These are phyloP conservation scores for Habrosyne pyritoides DNA, from an alignment of 2,888 invertebrate species.

Conservation along the genomic window DNA sequence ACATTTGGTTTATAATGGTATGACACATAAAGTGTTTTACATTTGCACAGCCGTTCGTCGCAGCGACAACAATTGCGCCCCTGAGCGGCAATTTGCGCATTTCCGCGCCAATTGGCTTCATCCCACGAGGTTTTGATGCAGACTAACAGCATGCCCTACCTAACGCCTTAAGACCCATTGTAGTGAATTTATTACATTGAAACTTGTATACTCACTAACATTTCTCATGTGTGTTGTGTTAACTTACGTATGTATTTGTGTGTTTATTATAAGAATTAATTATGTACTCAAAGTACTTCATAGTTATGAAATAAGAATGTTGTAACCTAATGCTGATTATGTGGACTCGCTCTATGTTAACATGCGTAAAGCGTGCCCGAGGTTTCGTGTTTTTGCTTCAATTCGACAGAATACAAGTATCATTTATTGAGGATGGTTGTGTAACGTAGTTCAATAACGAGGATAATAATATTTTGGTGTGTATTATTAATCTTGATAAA, in stretches of 20 bases:
- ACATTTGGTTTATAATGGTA: background rate
- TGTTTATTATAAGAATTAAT: background rate
- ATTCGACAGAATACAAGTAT: background rate
- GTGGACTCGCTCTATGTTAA: slow-evolving; percentile 4
- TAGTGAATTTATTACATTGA: background rate
- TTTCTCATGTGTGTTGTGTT: background rate
- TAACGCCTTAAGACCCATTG: slow-evolving; percentile 8
- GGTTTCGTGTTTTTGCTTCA: background rate
- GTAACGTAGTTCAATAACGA: background rate
- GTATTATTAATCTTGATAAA: background rate
- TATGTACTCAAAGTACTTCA: background rate
- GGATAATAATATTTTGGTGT: background rate
- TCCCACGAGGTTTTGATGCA: slow-evolving; percentile 68
- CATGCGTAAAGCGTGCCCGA: background rate
- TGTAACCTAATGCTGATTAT: slow-evolving; percentile 3
- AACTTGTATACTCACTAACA: background rate
- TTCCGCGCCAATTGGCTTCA: slow-evolving; percentile 67
- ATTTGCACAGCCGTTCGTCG: slow-evolving; percentile 39
- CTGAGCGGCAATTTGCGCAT: slow-evolving; percentile 66
- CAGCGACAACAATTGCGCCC: slow-evolving; percentile 53
- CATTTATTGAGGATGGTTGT: background rate
- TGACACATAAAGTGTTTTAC: slow-evolving; percentile 33
- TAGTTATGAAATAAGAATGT: slow-evolving; percentile 1
- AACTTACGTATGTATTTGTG: background rate
- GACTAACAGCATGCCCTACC: slow-evolving; percentile 87